These are phyloP conservation scores for Myotis davidii DNA, from an alignment of 2,113 vertebrate species.

Conservation along the genomic window DNA sequence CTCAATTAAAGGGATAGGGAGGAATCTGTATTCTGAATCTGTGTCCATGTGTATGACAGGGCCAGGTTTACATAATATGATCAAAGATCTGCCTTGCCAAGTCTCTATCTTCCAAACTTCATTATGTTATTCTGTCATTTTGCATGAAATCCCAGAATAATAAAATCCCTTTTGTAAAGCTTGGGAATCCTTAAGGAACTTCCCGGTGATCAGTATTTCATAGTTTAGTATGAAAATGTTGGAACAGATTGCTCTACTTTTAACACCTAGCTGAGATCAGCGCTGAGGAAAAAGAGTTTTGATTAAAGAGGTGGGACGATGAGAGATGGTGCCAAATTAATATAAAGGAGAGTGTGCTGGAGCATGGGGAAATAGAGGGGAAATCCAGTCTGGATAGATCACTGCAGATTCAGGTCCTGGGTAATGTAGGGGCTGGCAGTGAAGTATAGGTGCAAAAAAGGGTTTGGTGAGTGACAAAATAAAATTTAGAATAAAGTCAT, in stretches of 20 bases:
- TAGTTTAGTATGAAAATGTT: conserved; percentile 10
- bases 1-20: neutral
- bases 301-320: neutral
- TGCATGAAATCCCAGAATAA: conserved; percentile 13
- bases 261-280: neutral
- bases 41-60: neutral
- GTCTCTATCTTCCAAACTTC: neutral
- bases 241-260: neutral
- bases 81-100: neutral
- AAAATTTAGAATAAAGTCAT: neutral
- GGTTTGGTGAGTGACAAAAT: neutral
- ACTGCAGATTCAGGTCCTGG: neutral
- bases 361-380: neutral
- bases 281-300: neutral
- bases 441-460: neutral
- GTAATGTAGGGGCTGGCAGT: neutral
- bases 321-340: neutral
- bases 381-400: neutral
- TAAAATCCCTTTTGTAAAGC: neutral
- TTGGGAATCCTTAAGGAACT: neutral
- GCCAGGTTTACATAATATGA: neutral
- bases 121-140: conserved; percentile 18
- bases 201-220: neutral
- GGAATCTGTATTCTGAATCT: neutral
- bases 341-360: neutral